Percentiles rank a stretch among this genome's conserved stretches.
These are phyloP conservation scores for Willisornis vidua DNA, from an alignment of 2,113 vertebrate genomes.

Conservation along the genomic window DNA sequence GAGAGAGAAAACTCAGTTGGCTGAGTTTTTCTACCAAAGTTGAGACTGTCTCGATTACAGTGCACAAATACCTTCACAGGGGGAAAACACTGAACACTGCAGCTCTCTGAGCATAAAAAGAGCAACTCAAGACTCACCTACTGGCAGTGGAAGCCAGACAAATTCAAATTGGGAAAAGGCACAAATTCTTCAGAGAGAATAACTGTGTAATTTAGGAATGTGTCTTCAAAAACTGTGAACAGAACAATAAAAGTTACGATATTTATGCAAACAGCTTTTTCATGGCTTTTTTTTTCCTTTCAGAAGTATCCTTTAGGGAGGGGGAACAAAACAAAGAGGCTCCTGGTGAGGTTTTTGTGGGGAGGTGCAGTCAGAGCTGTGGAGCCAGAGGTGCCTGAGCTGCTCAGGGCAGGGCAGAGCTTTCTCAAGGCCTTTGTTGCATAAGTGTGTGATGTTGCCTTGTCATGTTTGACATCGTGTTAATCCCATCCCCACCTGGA, in stretches of 20 bases:
- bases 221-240: constrained; percentile 46
- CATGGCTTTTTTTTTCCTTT: neutral
- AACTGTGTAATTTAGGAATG: constrained; percentile 47
- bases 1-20: neutral
- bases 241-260: constrained; percentile 49
- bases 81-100: neutral
- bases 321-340: neutral
- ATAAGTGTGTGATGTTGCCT: neutral
- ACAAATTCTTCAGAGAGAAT: constrained; percentile 2
- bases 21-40: neutral
- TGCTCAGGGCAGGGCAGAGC: neutral
- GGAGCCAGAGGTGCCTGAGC: neutral
- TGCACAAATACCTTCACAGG: neutral
- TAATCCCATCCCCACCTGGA: neutral
- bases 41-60: neutral
- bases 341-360: neutral
- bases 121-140: neutral
- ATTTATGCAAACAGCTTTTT: constrained; percentile 53
- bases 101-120: neutral
- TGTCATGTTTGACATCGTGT: neutral
- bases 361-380: neutral
- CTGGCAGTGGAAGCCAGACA: constrained; percentile 3
- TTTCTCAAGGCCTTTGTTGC: neutral
- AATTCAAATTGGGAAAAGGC: constrained; percentile 36
- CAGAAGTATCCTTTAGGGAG: neutral